Base-by-base conservation (phyloP, 2,113 vertebrate genomes). In the Nerophis lumbriciformis region DNA sequence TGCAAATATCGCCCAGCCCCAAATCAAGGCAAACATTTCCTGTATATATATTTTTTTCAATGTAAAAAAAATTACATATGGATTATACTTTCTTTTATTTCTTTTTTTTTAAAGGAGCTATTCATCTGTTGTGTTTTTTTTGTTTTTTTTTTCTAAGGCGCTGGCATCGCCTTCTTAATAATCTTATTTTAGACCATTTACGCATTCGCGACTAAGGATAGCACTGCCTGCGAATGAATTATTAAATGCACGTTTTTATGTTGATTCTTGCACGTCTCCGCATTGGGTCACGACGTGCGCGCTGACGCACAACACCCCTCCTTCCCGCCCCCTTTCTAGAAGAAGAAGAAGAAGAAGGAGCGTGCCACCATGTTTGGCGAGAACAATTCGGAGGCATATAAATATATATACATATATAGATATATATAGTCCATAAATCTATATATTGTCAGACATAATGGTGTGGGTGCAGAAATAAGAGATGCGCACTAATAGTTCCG, bases 401-500 rank as follows among this genome's bases (percentile, higher is more conserved):
- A 19, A 50, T 56, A 12, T 44, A 57, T 12, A 44, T 21, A n/a
- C n/a, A 57, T 11, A 42, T 56, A 42, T 19, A 56, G 11, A 39
- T n/a, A 39, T 8, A 51, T 51, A 56, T 39, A 56, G 42, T 45
- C 2, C 42, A 5, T 45, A 12, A 11, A 45, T 63, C 54, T 53
- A 50, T 19, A 60, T 47, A 68, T 63, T 42, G 21, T 11, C 68
- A 77, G 70, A 73, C 71, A 68, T 69, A 38, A 44, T 59, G 70
- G 48, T 66, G 59, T 66, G 59, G 55, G 65, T 66, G 73, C 65
- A 61, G 69, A 69, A 66, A 67, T 67, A 67, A 66, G 63, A 73
- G 66, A 48, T 59, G 76, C 81, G 65, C 83, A 73, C 71, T 75
- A 73, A 81, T 71, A 76, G 81, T 80, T 84, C 74, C 76, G 79